These are phyloP conservation scores for Hemibagrus guttatus DNA, from an alignment of 2,797 vertebrate species.

Conservation along the genomic window DNA sequence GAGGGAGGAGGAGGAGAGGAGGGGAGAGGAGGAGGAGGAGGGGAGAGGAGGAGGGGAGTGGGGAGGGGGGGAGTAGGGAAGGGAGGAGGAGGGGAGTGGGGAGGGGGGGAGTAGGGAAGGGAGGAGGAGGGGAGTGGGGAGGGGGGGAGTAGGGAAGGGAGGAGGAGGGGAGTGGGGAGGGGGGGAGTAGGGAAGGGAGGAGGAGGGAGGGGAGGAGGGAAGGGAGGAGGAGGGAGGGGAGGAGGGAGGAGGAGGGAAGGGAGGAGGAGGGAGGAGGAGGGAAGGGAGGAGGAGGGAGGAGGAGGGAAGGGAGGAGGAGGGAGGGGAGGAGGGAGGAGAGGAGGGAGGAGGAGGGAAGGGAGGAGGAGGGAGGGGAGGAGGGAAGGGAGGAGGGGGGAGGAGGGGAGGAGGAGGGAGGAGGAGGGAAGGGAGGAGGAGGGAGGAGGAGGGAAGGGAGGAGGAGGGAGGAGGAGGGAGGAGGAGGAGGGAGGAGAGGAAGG, in stretches of 20 bases:
- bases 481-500: too few species aligned
- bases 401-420: background rate
- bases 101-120: background rate
- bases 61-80: background rate
- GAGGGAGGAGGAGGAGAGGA: background rate
- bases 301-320: background rate
- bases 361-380: background rate
- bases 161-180: too few species aligned
- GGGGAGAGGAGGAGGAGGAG: background rate
- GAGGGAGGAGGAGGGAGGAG: background rate
- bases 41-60: too few species aligned
- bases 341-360: background rate
- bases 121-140: background rate
- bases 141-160: background rate
- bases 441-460: too few species aligned
- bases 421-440: too few species aligned
- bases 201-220: background rate
- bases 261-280: background rate
- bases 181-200: too few species aligned
- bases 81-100: background rate
- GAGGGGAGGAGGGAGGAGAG: too few species aligned
- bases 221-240: too few species aligned
- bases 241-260: too few species aligned
- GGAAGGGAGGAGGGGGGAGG: background rate
- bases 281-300: background rate